These are phyloP conservation scores for Oncorhynchus gorbuscha DNA, from an alignment of 2,113 vertebrate genomes.

Conservation along the genomic window DNA sequence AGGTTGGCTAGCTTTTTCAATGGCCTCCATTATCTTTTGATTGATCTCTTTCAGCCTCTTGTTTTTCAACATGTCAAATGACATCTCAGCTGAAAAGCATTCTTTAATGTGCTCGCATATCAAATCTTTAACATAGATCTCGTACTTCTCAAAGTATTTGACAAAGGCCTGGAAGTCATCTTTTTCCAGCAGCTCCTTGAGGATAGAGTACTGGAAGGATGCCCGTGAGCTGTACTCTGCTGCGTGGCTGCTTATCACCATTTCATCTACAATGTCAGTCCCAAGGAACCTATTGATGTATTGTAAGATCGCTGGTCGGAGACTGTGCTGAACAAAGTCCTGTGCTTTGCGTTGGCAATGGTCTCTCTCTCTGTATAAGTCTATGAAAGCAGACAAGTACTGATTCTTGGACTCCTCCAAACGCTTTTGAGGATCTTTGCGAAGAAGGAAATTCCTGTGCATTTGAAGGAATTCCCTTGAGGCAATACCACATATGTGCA, in stretches of 20 bases:
- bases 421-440: conserved; percentile 17
- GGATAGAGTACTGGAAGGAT: conserved; percentile 53
- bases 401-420: conserved; percentile 42
- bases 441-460: conserved; percentile 46
- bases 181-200: conserved; percentile 47
- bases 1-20: neutral
- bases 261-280: conserved; percentile 49
- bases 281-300: conserved; percentile 47
- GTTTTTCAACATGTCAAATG: conserved; percentile 25
- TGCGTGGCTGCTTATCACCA: conserved; percentile 31
- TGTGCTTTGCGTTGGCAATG: conserved; percentile 48
- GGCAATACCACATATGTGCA: conserved; percentile 58
- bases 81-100: conserved; percentile 12
- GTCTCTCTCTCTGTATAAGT: conserved; percentile 44
- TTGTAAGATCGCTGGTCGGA: conserved; percentile 50
- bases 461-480: conserved; percentile 39
- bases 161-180: conserved; percentile 34
- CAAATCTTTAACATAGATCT: conserved; percentile 52
- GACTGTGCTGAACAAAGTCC: conserved; percentile 40
- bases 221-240: conserved; percentile 35
- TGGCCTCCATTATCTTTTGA: conserved; percentile 12
- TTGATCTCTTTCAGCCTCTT: conserved; percentile 13
- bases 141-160: conserved; percentile 45
- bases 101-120: conserved; percentile 19
- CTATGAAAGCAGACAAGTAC: conserved; percentile 48